Base-by-base conservation (phyloP, 23 tunicate genomes). In the Phallusia fumigata region DNA sequence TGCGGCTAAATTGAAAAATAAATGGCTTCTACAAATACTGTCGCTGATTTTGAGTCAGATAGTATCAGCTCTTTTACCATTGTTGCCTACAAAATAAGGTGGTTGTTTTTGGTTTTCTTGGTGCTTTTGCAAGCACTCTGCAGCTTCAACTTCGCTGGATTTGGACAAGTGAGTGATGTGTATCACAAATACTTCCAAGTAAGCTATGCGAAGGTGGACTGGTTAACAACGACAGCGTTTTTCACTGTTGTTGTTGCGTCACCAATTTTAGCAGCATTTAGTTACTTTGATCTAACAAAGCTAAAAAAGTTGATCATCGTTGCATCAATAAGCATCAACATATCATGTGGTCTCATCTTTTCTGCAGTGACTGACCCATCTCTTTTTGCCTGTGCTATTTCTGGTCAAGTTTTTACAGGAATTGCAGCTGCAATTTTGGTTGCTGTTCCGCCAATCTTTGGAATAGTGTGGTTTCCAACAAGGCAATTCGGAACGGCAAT, bases 401-500 rank as follows among this genome's bases (percentile, higher is more conserved):
- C 28, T 24, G 69, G 69, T 21, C 69, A 58, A 24, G 69, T 58
- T 6, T 58, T 58, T 13, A 58, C 69, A 6, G 69, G 69, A 58
- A 13, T 58, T 58, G 16, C 69, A 21, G 69, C 69, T 22, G 69
- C 69, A 58, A 58, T 58, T 21, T 24, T 58, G 26, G 69, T 58
- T 22, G 69, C 69, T 3, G 16, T 58, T 24, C 69, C 69, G 69
- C 69, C 69, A 24, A 58, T 58, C 3, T 58, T 58, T 58, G 69
- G 69, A 58, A 16, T 58, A 21, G 69, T 58, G 28, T 58, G 69
- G 69, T 58, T 58, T 58, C 69, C 69, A 58, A 58, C 69, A 58
- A 16, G 13, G 11, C 28, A 58, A 13, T 24, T 58, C 13, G 69
- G 69, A 58, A 22, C 28, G 3, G 28, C 28, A 22, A 58, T 58